Evolutionary conservation across 2,113 vertebrate genomes (phyloP), one percentile per base, ranked within the genome.

Genomic region (Mastomys natalensis): DNA sequence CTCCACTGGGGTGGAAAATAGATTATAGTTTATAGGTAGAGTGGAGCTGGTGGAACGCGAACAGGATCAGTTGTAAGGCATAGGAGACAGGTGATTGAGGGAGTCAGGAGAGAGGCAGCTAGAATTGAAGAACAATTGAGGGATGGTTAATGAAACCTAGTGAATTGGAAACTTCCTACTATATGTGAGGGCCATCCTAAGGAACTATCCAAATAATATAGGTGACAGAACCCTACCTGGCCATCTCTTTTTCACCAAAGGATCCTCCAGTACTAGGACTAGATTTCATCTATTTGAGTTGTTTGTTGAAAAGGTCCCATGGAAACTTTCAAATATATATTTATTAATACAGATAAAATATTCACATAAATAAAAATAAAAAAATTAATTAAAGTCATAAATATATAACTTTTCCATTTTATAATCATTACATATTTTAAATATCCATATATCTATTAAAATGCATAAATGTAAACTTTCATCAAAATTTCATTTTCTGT

Each of bases 381-480:
- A 48, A 48, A n/a, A n/a, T n/a, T 29, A 45, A 45, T 76, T 10
- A 37, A 53, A 81, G 80, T 40, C 22, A 40, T 26, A 60, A 91
- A 84, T 60, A 48, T 51, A 66, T 64, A 55, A n/a, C 3, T 60
- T 96, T 80, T 64, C 29, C 55, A 72, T 77, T 90, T 92, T 58
- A 62, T 66, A 91, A 87, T 9, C 48, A 89, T 48, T 87, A 64
- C 76, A 72, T 11, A 55, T 76, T 64, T 85, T 31, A 64, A 85
- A 45, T 43, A 85, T 66, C 40, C 62, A 12, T 92, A 70, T 68
- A 70, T 70, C 6, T 15, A 40, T 13, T 82, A 24, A 82, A 34
- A 68, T 66, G 86, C 80, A 77, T 24, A 91, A 95, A 66, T 93
- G 26, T 90, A 26, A 11, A 86, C 13, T 92, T 91, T 13, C 91